Evolutionary conservation across 2,888 invertebrate genomes (phyloP).

Genomic region (Drosophila yooni): DNA sequence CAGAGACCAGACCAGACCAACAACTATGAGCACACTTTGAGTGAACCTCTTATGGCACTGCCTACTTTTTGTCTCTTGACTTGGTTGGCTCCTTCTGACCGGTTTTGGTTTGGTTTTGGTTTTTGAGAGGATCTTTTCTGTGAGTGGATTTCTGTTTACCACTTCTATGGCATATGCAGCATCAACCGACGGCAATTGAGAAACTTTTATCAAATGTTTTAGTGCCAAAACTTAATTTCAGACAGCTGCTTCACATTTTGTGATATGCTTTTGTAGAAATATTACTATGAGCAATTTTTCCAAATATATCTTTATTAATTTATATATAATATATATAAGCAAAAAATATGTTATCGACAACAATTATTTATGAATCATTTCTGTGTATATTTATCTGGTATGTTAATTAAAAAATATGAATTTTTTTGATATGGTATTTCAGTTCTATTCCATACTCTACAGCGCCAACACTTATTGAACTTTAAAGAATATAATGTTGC

Average conservation of each 20-base stretch:
- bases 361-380: background rate
- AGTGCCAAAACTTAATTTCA: background rate
- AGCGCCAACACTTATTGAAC: background rate
- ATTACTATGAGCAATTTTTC: background rate
- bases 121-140: conserved; percentile 20
- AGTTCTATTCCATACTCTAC: background rate
- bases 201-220: background rate
- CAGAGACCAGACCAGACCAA: conserved; percentile 5
- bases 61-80: conserved; percentile 67
- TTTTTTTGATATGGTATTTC: background rate
- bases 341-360: background rate
- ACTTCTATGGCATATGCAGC: background rate
- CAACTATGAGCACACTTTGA: conserved; percentile 48
- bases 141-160: conserved; percentile 8
- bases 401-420: background rate
- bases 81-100: conserved; percentile 9
- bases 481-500: background rate
- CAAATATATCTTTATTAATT: background rate
- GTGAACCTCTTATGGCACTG: conserved; percentile 74
- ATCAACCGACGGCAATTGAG: conserved; percentile 59
- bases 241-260: background rate
- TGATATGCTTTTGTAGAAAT: background rate
- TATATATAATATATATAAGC: background rate
- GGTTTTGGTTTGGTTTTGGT: conserved; percentile 13
- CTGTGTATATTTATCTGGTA: background rate